phyloP scores from a whole-genome alignment of 2,113 vertebrate genomes.

The Plecotus auritus region DNA sequence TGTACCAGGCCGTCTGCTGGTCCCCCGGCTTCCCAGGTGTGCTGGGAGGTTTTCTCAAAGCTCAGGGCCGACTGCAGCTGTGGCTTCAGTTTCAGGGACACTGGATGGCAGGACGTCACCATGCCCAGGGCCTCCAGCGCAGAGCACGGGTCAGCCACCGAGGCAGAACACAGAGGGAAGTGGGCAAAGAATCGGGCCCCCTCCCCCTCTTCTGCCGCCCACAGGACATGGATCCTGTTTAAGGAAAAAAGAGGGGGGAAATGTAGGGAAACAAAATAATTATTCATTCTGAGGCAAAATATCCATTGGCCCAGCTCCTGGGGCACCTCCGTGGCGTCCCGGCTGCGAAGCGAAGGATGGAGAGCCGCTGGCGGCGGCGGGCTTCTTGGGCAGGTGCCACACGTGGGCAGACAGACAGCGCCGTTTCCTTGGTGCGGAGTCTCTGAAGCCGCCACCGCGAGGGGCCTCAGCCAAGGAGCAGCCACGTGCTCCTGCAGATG shows the following conservation, averaged over 20 bases:
- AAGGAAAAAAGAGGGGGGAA: not conserved
- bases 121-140: not conserved
- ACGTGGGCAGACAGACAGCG: slow-evolving; percentile 38
- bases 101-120: not conserved
- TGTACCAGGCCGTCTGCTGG: rapidly evolving
- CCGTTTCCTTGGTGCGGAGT: not conserved
- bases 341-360: not conserved
- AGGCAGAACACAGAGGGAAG: not conserved
- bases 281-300: slow-evolving; percentile 46
- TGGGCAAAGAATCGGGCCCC: not conserved
- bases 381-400: not conserved
- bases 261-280: not conserved
- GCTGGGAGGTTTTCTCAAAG: rapidly evolving
- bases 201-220: not conserved
- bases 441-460: not conserved
- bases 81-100: not conserved
- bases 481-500: slow-evolving; percentile 47
- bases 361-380: not conserved
- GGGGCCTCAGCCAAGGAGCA: slow-evolving; percentile 21
- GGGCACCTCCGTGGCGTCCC: not conserved
- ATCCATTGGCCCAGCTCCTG: slow-evolving; percentile 35
- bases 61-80: not conserved
- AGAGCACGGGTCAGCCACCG: not conserved
- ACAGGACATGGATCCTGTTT: slow-evolving; percentile 68
- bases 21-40: not conserved